Base-by-base conservation (phyloP, 1,140 invertebrate species). In the Anagrus nilaparvatae region DNA sequence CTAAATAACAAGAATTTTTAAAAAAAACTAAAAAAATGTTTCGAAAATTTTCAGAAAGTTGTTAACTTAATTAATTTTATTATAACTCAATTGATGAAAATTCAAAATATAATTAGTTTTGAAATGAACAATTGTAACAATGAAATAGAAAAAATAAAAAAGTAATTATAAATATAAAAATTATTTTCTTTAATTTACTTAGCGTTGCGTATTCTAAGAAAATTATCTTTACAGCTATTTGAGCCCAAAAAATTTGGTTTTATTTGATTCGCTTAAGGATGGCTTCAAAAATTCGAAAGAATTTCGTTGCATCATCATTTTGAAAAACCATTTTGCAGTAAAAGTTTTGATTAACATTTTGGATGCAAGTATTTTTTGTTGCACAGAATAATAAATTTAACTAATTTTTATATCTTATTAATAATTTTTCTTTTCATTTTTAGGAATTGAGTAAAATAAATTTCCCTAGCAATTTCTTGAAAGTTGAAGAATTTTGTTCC, bases 251-350 rank as follows among this genome's bases (percentile, higher is more conserved):
- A 41, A 84, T 3, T 39, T 62, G n/a, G 55, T n/a, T n/a, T n/a
- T 55, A 69, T 48, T 5, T 28, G 5, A 61, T 67, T n/a, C n/a
- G n/a, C n/a, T n/a, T 16, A 28, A 24, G 16, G 28, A n/a, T n/a
- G n/a, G n/a, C n/a, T n/a, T n/a, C n/a, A 27, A 53, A 0, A 41
- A 49, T 2, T 54, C 72, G 17, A 32, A 53, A 43, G 58, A 71
- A 4, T 67, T 93, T n/a, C 83, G 77, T 50, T 81, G 76, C 1
- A 73, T 96, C 16, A 74, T 95, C 25, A 94, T 96, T 69, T 84
- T 88, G 0, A 67, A 85, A 57, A 70, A 82, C 47, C 70, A 85
- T 40, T 79, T 81, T 43, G 84, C 81, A 0, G 82, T 86, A 1
- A 82, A 87, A 65, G 67, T 85, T 8, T 57, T 96, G 2, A 82